Evolutionary conservation across 1,140 invertebrate species (phyloP).

Genomic region (Lepidurus packardi): DNA sequence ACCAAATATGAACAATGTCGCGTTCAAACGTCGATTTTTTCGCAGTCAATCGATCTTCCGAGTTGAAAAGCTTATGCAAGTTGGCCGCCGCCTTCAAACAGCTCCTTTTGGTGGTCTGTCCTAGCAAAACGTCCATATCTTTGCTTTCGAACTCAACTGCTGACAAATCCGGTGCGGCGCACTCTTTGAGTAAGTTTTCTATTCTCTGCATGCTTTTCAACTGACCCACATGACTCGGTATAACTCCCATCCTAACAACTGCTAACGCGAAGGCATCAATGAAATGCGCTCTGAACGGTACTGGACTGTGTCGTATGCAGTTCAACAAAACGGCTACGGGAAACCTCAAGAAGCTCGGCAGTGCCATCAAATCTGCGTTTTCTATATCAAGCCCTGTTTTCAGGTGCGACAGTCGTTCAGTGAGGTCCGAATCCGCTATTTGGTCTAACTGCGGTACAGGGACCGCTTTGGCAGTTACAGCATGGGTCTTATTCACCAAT

Average conservation of each 20-base stretch:
- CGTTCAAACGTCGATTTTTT: slow-evolving; percentile 8
- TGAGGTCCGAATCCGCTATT: neutral
- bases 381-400: neutral
- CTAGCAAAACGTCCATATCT: neutral
- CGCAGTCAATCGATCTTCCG: neutral
- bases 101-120: neutral
- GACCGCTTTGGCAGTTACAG: neutral
- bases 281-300: slow-evolving; percentile 37
- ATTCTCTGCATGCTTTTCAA: neutral
- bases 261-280: neutral
- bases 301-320: slow-evolving; percentile 39
- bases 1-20: neutral
- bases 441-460: neutral
- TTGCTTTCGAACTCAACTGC: neutral
- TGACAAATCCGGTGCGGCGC: neutral
- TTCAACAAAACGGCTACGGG: slow-evolving; percentile 39
- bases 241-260: neutral
- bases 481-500: neutral
- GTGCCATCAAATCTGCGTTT: slow-evolving; percentile 44
- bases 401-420: neutral
- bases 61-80: neutral
- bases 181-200: neutral
- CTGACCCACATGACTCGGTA: neutral
- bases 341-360: slow-evolving; percentile 44
- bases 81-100: neutral